phyloP scores from a whole-genome alignment of 2,113 vertebrate species.

The Thamnaconus septentrionalis region DNA sequence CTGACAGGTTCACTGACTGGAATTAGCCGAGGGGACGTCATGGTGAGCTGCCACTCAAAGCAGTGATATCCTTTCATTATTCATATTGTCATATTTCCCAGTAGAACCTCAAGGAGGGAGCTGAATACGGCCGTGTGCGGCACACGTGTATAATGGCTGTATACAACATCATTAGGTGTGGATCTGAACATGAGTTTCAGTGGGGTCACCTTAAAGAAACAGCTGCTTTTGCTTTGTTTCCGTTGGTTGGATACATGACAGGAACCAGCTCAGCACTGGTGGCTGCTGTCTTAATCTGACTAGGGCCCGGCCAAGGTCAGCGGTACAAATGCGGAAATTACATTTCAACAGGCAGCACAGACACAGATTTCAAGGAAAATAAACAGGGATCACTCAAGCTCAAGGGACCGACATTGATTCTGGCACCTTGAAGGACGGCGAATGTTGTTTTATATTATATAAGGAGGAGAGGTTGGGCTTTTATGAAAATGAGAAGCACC shows the following conservation, averaged over 20 bases:
- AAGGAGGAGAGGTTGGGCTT: no score
- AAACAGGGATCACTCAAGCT: no score
- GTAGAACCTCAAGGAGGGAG: background rate
- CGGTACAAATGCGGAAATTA: background rate
- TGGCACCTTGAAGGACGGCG: no score
- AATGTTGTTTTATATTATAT: no score
- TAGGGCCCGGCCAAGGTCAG: background rate
- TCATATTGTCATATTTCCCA: background rate
- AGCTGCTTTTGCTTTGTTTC: background rate
- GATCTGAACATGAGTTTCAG: background rate
- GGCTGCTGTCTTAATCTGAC: background rate
- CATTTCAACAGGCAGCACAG: no score
- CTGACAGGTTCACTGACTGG: no score
- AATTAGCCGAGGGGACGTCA: no score
- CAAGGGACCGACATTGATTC: no score
- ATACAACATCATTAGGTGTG: background rate
- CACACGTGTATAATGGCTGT: background rate
- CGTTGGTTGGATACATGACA: background rate
- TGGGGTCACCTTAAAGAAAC: no score
- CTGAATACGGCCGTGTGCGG: background rate
- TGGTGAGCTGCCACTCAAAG: background rate
- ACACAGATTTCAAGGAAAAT: no score
- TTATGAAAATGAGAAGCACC: no score
- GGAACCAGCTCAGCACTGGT: background rate
- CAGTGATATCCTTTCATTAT: background rate